Percentiles rank a stretch among this genome's conserved stretches.
phyloP scores from a whole-genome alignment of 2,797 vertebrate species.

The Lycodopsis pacificus region DNA sequence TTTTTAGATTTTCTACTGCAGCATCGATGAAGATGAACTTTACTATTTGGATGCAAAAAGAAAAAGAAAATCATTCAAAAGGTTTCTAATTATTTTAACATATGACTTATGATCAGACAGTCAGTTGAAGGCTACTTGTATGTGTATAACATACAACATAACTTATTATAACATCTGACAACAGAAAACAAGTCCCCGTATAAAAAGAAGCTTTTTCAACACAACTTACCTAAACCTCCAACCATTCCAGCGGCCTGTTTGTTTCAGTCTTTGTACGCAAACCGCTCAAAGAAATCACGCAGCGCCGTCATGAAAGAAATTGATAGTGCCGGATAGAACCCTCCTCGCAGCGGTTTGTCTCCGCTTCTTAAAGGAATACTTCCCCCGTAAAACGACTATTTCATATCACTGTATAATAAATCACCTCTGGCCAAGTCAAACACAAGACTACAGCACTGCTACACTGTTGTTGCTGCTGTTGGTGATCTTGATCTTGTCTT shows the following conservation, averaged over 20 bases:
- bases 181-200: not conserved
- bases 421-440: no score
- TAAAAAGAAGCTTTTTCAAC: not conserved
- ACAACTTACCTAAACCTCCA: constrained; percentile 5
- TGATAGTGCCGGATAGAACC: not conserved
- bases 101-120: not conserved
- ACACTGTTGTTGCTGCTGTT: no score
- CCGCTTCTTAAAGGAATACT: not conserved
- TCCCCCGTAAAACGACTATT: not conserved
- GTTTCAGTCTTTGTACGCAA: constrained; percentile 4
- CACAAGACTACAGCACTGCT: no score
- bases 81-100: not conserved
- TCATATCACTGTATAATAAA: no score
- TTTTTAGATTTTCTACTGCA: not conserved
- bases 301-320: not conserved
- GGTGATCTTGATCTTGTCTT: no score
- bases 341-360: not conserved
- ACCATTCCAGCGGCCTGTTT: constrained; percentile 1
- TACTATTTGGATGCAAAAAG: not conserved
- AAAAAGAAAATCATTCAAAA: not conserved
- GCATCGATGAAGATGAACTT: not conserved
- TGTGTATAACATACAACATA: no score
- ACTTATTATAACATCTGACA: not conserved
- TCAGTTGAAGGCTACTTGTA: not conserved
- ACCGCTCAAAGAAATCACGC: not conserved